A percentile compares a stretch with the other conserved stretches of the same genome.
These are phyloP conservation scores for Rhodophaea formosa DNA, from an alignment of 2,888 invertebrate genomes.

Conservation along the genomic window DNA sequence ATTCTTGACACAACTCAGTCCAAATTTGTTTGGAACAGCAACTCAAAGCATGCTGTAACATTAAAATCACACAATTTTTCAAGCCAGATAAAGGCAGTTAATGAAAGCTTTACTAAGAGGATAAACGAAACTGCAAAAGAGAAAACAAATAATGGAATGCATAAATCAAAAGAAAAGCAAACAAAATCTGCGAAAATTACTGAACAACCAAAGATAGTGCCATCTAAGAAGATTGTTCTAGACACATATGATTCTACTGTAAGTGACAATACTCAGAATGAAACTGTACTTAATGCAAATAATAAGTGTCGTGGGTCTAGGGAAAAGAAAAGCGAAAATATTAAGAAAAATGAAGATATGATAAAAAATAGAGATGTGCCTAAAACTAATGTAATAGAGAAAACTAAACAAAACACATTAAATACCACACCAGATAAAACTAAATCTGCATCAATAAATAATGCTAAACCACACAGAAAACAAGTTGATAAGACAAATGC, in stretches of 20 bases:
- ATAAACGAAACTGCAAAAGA: background rate
- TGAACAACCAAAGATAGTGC: background rate
- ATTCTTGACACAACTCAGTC: background rate
- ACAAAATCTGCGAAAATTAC: background rate
- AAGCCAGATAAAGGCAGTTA: background rate
- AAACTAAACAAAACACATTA: background rate
- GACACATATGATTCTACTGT: conserved; percentile 9
- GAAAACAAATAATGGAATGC: background rate
- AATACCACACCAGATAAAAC: background rate
- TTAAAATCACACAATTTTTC: background rate
- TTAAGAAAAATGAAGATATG: background rate
- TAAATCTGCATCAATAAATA: background rate
- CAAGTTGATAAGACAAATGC: background rate
- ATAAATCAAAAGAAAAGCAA: background rate
- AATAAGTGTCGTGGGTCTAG: background rate
- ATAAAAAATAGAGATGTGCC: background rate
- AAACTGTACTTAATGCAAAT: background rate
- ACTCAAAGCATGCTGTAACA: background rate
- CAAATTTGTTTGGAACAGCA: conserved; percentile 1
- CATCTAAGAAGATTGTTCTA: conserved; percentile 6
- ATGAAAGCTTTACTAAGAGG: conserved; percentile 1
- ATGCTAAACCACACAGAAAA: background rate
- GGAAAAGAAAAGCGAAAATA: background rate
- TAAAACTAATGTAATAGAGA: background rate
- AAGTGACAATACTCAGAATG: conserved; percentile 8